phyloP scores from a whole-genome alignment of 2,888 invertebrate genomes.

The Andrena minutula region DNA sequence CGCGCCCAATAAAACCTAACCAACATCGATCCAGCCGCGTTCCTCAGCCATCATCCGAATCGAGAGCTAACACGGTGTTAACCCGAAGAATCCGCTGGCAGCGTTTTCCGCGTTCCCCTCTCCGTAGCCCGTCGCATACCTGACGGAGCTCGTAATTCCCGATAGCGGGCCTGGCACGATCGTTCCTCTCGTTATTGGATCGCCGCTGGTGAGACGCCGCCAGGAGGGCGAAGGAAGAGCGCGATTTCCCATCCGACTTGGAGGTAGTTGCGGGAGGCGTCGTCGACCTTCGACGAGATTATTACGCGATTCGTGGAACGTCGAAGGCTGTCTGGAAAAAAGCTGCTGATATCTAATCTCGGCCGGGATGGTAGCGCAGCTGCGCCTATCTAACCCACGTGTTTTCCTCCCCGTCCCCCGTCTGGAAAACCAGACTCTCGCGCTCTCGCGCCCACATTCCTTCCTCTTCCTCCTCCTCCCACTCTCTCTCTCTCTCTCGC shows the following conservation, averaged over 20 bases:
- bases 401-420: conserved; percentile 51
- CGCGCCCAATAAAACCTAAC: background rate
- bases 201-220: background rate
- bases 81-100: background rate
- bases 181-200: conserved; percentile 30
- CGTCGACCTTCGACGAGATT: conserved; percentile 72
- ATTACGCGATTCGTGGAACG: conserved; percentile 73
- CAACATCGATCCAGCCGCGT: background rate
- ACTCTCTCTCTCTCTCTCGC: background rate
- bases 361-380: conserved; percentile 61
- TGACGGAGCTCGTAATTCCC: conserved; percentile 8
- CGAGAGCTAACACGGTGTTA: background rate
- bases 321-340: conserved; percentile 70
- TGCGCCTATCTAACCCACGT: conserved; percentile 63
- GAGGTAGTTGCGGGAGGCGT: conserved; percentile 54
- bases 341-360: conserved; percentile 73
- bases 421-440: conserved; percentile 55
- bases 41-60: background rate
- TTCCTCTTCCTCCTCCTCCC: conserved; percentile 21
- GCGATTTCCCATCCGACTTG: conserved; percentile 55
- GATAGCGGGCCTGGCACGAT: conserved; percentile 26
- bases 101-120: conserved; percentile 31
- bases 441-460: conserved; percentile 53
- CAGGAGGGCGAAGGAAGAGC: conserved; percentile 33
- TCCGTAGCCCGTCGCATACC: conserved; percentile 11